Evolutionary conservation across 2,797 vertebrate species (phyloP).

Genomic region (Percopsis omiscomaycus): DNA sequence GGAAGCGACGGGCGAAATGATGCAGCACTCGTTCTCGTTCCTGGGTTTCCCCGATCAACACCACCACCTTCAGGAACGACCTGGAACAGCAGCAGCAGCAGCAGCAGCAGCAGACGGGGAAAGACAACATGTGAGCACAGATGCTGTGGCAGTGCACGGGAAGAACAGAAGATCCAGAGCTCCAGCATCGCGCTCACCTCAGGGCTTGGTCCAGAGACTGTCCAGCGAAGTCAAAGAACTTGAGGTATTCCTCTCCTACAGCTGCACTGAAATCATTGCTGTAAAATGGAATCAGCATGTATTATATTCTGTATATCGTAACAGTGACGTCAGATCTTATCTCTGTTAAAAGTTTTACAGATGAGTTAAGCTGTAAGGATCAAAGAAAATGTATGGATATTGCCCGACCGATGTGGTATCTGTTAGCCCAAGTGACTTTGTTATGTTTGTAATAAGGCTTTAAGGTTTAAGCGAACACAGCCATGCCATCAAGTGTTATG

Average conservation of each 20-base stretch:
- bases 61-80: conserved; percentile 84
- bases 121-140: not conserved
- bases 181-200: conserved; percentile 71
- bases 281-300: not conserved
- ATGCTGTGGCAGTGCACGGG: not conserved
- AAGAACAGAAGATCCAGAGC: not conserved
- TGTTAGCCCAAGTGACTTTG: too few relatives aligned
- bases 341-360: too few relatives aligned
- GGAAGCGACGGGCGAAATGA: conserved; percentile 84
- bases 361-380: too few relatives aligned
- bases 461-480: too few relatives aligned
- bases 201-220: conserved; percentile 84
- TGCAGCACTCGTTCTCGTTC: conserved; percentile 89
- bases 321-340: too few relatives aligned
- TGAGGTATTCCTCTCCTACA: conserved; percentile 87
- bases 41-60: conserved; percentile 91
- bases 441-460: too few relatives aligned
- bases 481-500: too few relatives aligned
- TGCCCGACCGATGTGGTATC: too few relatives aligned
- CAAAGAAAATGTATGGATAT: too few relatives aligned
- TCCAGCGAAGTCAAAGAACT: conserved; percentile 85
- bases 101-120: not conserved
- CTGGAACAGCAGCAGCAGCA: conserved; percentile 54
- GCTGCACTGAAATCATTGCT: conserved; percentile 78
- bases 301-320: not conserved